Percentiles rank a stretch among this genome's conserved stretches.
Conservation (phyloP, 2,797 vertebrate genomes). For the Megaceryle alcyon region DNA sequence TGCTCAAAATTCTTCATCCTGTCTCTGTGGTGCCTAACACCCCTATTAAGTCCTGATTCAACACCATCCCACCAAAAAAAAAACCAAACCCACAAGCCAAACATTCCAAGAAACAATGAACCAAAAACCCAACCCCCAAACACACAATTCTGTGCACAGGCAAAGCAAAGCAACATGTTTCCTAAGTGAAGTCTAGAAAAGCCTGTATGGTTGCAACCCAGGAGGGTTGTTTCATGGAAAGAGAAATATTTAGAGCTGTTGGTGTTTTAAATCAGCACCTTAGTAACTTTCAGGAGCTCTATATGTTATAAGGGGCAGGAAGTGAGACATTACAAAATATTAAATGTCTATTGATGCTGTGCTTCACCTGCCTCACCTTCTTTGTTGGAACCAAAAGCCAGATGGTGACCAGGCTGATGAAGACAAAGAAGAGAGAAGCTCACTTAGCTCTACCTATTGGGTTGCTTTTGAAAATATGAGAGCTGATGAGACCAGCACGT, state of each 20-base stretch:
- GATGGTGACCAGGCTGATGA: neutral
- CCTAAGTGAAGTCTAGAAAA: neutral
- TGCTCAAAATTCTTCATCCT: neutral
- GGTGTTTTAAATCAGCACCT: neutral
- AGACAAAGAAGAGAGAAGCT: neutral
- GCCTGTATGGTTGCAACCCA: neutral
- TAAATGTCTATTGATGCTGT: neutral
- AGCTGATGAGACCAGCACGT: neutral
- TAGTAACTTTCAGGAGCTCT: neutral
- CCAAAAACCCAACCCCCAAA: neutral
- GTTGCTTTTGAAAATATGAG: neutral
- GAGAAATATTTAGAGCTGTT: neutral
- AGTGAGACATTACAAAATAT: neutral
- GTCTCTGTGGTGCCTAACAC: neutral
- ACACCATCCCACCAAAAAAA: neutral
- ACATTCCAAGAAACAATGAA: neutral
- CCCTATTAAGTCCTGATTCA: neutral
- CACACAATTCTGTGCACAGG: neutral
- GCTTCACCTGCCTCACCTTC: accelerated
- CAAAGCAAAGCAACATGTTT: neutral
- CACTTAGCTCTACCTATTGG: neutral
- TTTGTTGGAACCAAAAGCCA: neutral
- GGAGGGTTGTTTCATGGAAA: neutral
- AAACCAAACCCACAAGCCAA: too few relatives aligned
- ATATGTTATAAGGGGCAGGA: neutral